Percentiles rank a stretch among this genome's conserved stretches.
Conservation (phyloP, 1,140 invertebrate species). For the Drosophila eugracilis region DNA sequence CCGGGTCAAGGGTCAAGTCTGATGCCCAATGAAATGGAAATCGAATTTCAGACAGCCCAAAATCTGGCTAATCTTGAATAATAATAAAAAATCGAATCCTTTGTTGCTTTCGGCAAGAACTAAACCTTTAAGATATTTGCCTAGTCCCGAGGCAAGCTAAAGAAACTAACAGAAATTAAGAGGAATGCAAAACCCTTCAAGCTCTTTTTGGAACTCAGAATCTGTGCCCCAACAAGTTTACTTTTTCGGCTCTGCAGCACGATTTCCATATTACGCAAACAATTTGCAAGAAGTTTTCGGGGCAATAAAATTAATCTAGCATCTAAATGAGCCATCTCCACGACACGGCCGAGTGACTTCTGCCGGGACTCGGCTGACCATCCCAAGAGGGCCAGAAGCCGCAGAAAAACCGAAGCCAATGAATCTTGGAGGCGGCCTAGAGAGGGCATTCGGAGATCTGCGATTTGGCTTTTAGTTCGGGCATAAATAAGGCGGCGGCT, state of each 20-base stretch:
- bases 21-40: constrained; percentile 43
- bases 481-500: constrained; percentile 23
- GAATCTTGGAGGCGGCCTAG: constrained; percentile 46
- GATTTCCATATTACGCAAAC: constrained; percentile 74
- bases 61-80: constrained; percentile 34
- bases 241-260: constrained; percentile 35
- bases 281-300: constrained; percentile 71
- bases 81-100: constrained; percentile 11
- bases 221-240: background rate
- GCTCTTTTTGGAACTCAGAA: background rate
- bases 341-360: constrained; percentile 64
- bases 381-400: constrained; percentile 25
- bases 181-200: background rate
- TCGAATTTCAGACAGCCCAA: constrained; percentile 39
- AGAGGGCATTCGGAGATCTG: constrained; percentile 13
- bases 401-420: constrained; percentile 43
- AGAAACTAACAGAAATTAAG: too few species aligned
- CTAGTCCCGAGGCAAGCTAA: background rate
- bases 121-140: constrained; percentile 1
- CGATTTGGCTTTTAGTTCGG: constrained; percentile 28
- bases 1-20: constrained; percentile 57
- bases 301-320: constrained; percentile 77
- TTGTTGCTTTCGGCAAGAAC: constrained; percentile 10
- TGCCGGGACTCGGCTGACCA: constrained; percentile 33
- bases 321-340: constrained; percentile 72